Evolutionary conservation across 2,888 invertebrate genomes (phyloP).

Genomic region (Cataglyphis altisquamis): DNA sequence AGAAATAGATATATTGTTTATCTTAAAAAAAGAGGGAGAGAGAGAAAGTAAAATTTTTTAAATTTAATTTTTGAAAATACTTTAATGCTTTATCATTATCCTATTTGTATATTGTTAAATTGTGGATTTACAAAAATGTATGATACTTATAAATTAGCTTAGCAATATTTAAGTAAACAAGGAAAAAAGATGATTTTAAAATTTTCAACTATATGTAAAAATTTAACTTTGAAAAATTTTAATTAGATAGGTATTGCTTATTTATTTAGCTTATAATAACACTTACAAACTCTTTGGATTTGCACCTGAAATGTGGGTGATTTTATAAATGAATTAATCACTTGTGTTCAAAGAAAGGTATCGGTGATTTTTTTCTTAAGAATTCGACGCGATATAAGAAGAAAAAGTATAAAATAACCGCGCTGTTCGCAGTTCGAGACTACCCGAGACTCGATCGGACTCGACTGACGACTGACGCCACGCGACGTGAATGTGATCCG

Average conservation of each 20-base stretch:
- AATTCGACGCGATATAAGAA: not conserved
- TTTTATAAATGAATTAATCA: not conserved
- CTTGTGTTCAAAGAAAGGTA: not conserved
- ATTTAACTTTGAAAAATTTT: not conserved
- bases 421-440: not conserved
- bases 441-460: slow-evolving; percentile 34
- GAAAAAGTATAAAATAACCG: not conserved
- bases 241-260: not conserved
- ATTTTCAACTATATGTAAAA: not conserved
- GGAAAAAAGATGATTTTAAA: not conserved
- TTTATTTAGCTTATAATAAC: not conserved
- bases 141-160: not conserved
- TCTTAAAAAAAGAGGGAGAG: not conserved
- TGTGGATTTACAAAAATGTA: not conserved
- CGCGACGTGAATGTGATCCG: slow-evolving; percentile 31
- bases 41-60: not conserved
- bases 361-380: not conserved
- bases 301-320: not conserved
- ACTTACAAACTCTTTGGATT: not conserved
- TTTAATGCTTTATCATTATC: not conserved
- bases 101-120: not conserved
- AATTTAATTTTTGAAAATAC: not conserved
- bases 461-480: slow-evolving; percentile 32
- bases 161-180: not conserved
- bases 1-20: not conserved